These are phyloP conservation scores for Geophilus truncorum DNA, from an alignment of 2,888 invertebrate species.

Conservation along the genomic window DNA sequence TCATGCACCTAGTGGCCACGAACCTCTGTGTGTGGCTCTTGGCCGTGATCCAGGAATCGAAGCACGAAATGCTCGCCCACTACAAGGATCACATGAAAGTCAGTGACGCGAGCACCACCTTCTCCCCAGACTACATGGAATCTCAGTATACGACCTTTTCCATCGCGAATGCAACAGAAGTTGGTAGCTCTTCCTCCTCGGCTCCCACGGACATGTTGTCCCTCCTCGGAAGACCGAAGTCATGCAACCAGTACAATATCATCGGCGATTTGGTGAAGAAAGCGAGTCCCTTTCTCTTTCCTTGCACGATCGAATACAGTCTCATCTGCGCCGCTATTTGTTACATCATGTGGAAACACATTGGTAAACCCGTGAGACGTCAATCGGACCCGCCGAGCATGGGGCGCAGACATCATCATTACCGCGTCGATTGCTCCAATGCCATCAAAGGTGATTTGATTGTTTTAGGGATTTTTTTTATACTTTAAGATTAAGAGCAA, in stretches of 20 bases:
- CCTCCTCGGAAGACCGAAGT: too few species aligned
- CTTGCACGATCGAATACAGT: slow-evolving; percentile 92
- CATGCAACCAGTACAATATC: slow-evolving; percentile 29
- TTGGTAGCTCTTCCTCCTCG: not conserved
- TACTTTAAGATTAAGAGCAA: too few species aligned
- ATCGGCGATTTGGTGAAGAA: slow-evolving; percentile 70
- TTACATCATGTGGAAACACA: slow-evolving; percentile 94
- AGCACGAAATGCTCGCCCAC: slow-evolving; percentile 82
- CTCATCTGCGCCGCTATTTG: slow-evolving; percentile 89
- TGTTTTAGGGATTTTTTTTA: too few species aligned
- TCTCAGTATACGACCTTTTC: not conserved
- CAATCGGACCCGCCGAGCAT: slow-evolving; percentile 24
- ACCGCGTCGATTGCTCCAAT: slow-evolving; percentile 87
- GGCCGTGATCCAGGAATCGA: slow-evolving; percentile 89
- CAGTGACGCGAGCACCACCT: too few species aligned
- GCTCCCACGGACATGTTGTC: not conserved
- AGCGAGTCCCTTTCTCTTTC: slow-evolving; percentile 89
- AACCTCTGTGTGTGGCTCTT: slow-evolving; percentile 96
- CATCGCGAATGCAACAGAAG: not conserved
- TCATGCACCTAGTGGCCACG: slow-evolving; percentile 99
- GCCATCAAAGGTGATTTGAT: too few species aligned
- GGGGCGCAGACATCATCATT: slow-evolving; percentile 62
- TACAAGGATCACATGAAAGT: slow-evolving; percentile 10
- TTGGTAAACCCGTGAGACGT: slow-evolving; percentile 46
- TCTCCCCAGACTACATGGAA: too few species aligned